Evolutionary conservation across 2,888 invertebrate genomes (phyloP), one percentile per base, ranked within the genome.

Genomic region (Metalampra italica): DNA sequence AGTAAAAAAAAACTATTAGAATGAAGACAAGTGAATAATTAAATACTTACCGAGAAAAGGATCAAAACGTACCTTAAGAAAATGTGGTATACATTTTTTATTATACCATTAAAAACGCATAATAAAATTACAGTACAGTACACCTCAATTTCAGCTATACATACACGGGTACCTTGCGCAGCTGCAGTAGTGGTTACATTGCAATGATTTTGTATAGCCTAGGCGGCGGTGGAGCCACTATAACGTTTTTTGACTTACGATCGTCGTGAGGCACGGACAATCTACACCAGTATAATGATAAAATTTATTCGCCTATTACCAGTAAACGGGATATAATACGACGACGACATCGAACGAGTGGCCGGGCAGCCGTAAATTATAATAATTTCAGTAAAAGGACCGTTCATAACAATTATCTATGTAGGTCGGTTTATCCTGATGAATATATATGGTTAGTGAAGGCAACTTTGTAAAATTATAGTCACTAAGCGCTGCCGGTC

Each of bases 281-380:
- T 68, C 64, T 58, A 59, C 53, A 56, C 66, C 66, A 69, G 66
- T 71, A 71, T 68, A 66, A 59, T 59, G 60, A 59, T 63, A 51
- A 56, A 62, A 69, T 75, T 75, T 74, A 76, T 70, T 61, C 64
- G 56, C 67, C 68, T 59, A 71, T 75, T 75, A 71, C 68, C 55
- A 71, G 68, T 64, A 63, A 67, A 62, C 60, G 58, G 59, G 62
- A 59, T 59, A 59, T 59, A 63, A 63, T 60, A 47, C 53, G 51
- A 51, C 57, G 13, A 12, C 55, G 60, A 64, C 58, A 63, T 65
- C 64, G 64, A 65, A 64, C 62, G 34, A 29, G 9, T 11, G 15
- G 43, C 52, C 55, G 64, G 60, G 53, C 55, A 36, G 50, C 57
- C 41, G 46, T 48, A 53, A 53, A 50, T 54, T 45, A 51, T 53